Conservation (phyloP, 2,888 invertebrate species). For the Mellilla xanthometata region DNA sequence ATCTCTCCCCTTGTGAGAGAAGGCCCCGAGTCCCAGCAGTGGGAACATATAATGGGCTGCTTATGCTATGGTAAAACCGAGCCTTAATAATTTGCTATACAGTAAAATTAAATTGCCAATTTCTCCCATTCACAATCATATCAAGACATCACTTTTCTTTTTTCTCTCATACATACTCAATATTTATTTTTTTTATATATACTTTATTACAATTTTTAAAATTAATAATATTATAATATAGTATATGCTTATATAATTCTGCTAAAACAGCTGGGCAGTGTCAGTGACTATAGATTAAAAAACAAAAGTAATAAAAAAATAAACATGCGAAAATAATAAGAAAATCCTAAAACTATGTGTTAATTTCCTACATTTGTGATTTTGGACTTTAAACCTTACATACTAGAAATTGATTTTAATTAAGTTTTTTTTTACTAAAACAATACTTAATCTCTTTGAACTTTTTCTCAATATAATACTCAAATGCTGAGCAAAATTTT, state of each 20-base stretch:
- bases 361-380: constrained; percentile 24
- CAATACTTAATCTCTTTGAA: constrained; percentile 2
- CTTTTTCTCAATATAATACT: neutral
- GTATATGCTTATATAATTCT: neutral
- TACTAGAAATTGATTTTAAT: constrained; percentile 17
- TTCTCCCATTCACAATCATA: no score
- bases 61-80: no score
- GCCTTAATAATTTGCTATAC: no score
- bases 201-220: no score
- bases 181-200: no score
- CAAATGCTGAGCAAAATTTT: neutral
- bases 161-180: neutral
- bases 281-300: constrained; percentile 19
- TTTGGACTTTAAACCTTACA: constrained; percentile 19
- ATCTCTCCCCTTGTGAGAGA: no score
- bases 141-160: no score
- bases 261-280: constrained; percentile 20
- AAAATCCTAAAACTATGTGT: constrained; percentile 12
- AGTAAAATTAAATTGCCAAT: no score
- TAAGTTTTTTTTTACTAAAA: constrained; percentile 7
- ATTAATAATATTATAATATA: neutral
- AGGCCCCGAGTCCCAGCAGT: no score
- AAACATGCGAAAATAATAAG: constrained; percentile 24
- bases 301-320: neutral
- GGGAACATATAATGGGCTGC: no score